Evolutionary conservation across 2,888 invertebrate species (phyloP).

Genomic region (Saturnia japonica): DNA sequence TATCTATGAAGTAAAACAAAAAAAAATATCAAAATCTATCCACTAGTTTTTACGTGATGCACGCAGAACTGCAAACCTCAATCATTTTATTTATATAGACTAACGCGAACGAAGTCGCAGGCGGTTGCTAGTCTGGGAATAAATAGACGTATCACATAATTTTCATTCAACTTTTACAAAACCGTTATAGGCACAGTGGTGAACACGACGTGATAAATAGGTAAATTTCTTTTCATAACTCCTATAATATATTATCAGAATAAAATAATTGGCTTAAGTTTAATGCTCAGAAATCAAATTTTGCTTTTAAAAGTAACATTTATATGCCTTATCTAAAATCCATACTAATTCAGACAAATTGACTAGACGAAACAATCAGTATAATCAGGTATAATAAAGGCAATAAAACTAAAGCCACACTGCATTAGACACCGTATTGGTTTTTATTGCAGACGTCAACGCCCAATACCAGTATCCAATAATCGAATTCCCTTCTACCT

Average conservation of each 20-base stretch:
- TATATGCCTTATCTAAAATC: background rate
- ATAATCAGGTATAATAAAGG: background rate
- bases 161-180: too few species aligned
- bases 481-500: conserved; percentile 8
- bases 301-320: background rate
- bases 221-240: background rate
- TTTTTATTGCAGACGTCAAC: conserved; percentile 8
- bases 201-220: too few species aligned
- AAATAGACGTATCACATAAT: background rate
- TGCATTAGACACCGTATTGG: conserved; percentile 3
- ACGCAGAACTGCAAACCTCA: too few species aligned
- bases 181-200: too few species aligned
- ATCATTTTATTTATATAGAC: background rate
- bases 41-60: too few species aligned
- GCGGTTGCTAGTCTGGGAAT: too few species aligned
- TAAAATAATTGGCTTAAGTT: background rate
- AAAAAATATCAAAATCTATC: too few species aligned
- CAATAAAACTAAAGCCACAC: conserved; percentile 7
- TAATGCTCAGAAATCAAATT: background rate
- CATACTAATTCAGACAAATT: background rate
- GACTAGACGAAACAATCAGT: conserved; percentile 10
- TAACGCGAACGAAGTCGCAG: background rate
- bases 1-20: too few species aligned
- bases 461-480: background rate
- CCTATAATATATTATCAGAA: background rate